These are phyloP conservation scores for Camelus bactrianus DNA, from an alignment of 2,113 vertebrate genomes.

Conservation along the genomic window DNA sequence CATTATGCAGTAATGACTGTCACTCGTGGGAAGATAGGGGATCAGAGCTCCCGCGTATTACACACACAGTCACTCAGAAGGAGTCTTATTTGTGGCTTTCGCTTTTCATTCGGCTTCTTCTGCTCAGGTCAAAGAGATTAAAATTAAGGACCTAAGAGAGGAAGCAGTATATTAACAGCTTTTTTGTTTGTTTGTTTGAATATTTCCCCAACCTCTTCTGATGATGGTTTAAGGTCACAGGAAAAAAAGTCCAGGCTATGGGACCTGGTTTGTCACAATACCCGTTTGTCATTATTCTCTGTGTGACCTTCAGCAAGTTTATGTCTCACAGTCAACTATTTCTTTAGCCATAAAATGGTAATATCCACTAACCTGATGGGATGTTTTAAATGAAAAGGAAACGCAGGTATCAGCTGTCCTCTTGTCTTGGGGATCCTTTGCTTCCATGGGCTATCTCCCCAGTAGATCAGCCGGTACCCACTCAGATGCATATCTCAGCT, in stretches of 20 bases:
- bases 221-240: not conserved
- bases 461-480: not conserved
- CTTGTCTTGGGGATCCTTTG: not conserved
- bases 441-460: not conserved
- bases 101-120: conserved; percentile 73
- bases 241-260: not conserved
- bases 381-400: conserved; percentile 6
- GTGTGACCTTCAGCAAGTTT: not conserved
- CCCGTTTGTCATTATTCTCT: not conserved
- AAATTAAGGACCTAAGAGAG: conserved; percentile 12
- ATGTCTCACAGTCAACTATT: not conserved
- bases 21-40: not conserved
- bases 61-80: conserved; percentile 56
- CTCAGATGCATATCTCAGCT: not conserved
- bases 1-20: conserved; percentile 60
- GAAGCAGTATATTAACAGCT: conserved; percentile 7
- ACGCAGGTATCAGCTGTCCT: not conserved
- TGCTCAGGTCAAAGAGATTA: conserved; percentile 55
- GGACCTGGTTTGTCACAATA: not conserved
- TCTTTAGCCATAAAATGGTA: not conserved
- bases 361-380: not conserved
- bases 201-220: not conserved
- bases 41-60: conserved; percentile 59
- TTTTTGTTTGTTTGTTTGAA: conserved; percentile 42
- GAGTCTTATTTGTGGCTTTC: conserved; percentile 49